Base-by-base conservation (phyloP, 2,888 invertebrate species). In the Sicus ferrugineus region DNA sequence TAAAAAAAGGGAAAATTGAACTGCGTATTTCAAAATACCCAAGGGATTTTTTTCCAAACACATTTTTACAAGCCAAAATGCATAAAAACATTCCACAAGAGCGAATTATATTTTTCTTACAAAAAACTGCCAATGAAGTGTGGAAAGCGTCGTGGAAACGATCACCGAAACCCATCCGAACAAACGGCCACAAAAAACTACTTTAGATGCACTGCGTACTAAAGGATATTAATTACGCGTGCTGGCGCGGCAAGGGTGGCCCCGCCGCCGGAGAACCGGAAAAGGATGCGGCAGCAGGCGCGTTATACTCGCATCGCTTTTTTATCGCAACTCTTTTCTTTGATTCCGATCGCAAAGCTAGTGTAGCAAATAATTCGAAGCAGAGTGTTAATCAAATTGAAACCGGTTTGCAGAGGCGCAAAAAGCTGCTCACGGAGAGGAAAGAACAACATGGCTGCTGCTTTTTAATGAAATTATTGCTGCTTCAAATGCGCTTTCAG, bases 311-410 rank as follows among this genome's bases (percentile, higher is more conserved):
- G 23, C 3, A 7, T 31, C 34, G 31, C 11, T 54, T 42, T 56
- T n/a, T 16, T 48, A 28, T 50, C n/a, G n/a, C 2, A 21, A 5
- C 50, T 30, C 50, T 30, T 28, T 63, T n/a, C 50, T 65, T 38
- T 34, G 30, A 50, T 54, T 65, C 38, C 30, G 50, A 19, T 19
- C 31, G 21, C 52, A 52, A 28, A 23, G 28, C 5, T 21, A 42
- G 42, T 42, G 42, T 42, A 42, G 42, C 11, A 9, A n/a, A 64
- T 54, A 11, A 64, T 50, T 30, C 9, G 50, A 50, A 28, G 50
- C 28, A 30, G 61, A 62, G 68, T 62, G 68, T 68, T 68, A 68
- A 68, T 62, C 68, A 68, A 68, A 62, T 52, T 38, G 42, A 54
- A 68, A 68, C 68, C 68, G 68, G 68, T 68, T 68, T 52, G 9